These are phyloP conservation scores for Phyllostomus hastatus DNA, from an alignment of 2,113 vertebrate species.

Conservation along the genomic window DNA sequence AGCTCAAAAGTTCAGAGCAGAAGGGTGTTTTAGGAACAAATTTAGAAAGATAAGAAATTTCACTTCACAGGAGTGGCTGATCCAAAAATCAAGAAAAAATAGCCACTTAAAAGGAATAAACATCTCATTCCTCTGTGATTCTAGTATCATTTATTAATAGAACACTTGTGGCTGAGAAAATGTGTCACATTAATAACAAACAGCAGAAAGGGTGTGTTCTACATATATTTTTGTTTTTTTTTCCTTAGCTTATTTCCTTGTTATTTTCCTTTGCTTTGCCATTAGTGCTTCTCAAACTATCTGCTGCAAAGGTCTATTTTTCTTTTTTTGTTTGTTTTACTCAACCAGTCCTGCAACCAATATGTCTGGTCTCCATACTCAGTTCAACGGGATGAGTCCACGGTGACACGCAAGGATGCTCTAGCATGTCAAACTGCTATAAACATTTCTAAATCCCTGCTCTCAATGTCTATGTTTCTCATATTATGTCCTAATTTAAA, in stretches of 20 bases:
- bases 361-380: not conserved
- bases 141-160: not conserved
- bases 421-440: not conserved
- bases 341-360: not conserved
- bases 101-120: not conserved
- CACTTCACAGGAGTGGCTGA: not conserved
- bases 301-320: not conserved
- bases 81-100: not conserved
- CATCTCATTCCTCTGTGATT: not conserved
- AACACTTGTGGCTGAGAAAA: not conserved
- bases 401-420: not conserved
- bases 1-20: not conserved
- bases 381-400: not conserved
- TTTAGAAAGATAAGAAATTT: conserved; percentile 10
- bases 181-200: not conserved
- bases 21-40: not conserved
- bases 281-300: not conserved
- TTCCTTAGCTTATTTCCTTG: not conserved
- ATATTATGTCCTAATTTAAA: not conserved
- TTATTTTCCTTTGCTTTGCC: not conserved
- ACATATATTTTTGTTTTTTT: not conserved
- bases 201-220: not conserved
- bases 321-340: not conserved
- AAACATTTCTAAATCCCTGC: not conserved
- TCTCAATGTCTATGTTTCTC: not conserved